A percentile compares a stretch with the other conserved stretches of the same genome.
These are phyloP conservation scores for Pararge aegeria DNA, from an alignment of 1,140 invertebrate species.

Conservation along the genomic window DNA sequence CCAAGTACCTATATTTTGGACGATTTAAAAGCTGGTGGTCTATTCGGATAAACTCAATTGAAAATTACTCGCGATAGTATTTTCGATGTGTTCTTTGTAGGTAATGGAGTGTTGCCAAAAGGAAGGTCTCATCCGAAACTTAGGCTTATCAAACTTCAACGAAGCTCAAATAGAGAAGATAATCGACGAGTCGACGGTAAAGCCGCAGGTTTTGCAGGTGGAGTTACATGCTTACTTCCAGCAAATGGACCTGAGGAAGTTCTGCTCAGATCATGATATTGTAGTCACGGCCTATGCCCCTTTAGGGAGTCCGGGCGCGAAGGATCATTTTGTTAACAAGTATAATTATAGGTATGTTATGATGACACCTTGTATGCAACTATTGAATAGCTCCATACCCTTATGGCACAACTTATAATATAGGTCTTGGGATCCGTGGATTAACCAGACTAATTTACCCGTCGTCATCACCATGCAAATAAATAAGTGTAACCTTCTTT, in stretches of 20 bases:
- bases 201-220: slow-evolving; percentile 87
- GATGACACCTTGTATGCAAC: slow-evolving; percentile 13
- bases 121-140: slow-evolving; percentile 83
- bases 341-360: slow-evolving; percentile 77
- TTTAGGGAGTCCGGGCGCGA: slow-evolving; percentile 82
- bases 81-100: slow-evolving; percentile 53
- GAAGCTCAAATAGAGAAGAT: slow-evolving; percentile 84
- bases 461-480: too few relatives aligned
- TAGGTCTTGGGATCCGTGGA: too few relatives aligned
- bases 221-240: slow-evolving; percentile 92
- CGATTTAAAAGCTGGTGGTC: too few relatives aligned
- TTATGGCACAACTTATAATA: too few relatives aligned
- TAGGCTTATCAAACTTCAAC: slow-evolving; percentile 92
- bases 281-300: slow-evolving; percentile 91
- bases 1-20: too few relatives aligned
- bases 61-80: too few relatives aligned
- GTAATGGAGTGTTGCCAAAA: slow-evolving; percentile 88
- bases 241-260: slow-evolving; percentile 87
- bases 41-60: slow-evolving; percentile 3
- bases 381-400: too few relatives aligned
- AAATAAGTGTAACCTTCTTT: too few relatives aligned
- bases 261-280: slow-evolving; percentile 86
- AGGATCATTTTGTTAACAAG: slow-evolving; percentile 74
- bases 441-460: too few relatives aligned
- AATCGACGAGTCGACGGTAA: slow-evolving; percentile 82